phyloP scores from a whole-genome alignment of 2,797 vertebrate species.

The Protonibea diacanthus region DNA sequence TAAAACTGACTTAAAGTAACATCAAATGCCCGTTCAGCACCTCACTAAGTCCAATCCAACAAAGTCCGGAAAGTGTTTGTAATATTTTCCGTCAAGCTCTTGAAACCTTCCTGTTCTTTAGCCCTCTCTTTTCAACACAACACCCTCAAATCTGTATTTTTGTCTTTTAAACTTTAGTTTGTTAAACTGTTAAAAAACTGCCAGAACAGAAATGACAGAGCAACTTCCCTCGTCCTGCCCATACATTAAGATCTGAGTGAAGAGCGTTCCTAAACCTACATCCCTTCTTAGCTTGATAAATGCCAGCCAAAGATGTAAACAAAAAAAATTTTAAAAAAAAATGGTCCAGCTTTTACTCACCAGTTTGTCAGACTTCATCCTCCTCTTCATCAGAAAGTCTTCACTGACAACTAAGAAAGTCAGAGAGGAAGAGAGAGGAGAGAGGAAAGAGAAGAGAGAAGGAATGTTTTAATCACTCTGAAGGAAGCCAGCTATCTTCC shows the following conservation, averaged over 20 bases:
- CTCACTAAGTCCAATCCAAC: conserved; percentile 3
- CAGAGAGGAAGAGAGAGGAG: conserved; percentile 41
- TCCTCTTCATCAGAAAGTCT: conserved; percentile 67
- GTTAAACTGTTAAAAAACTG: neutral
- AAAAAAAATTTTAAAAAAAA: neutral
- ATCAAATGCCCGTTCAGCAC: neutral
- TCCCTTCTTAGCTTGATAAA: conserved; percentile 32
- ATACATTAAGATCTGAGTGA: conserved; percentile 4
- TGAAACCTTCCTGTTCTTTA: conserved; percentile 12
- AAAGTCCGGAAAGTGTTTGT: conserved; percentile 19
- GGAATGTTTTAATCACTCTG: conserved; percentile 79
- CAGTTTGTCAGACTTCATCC: conserved; percentile 59
- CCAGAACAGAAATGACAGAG: neutral
- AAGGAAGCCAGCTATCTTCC: conserved; percentile 72
- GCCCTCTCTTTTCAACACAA: neutral
- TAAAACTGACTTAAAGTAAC: neutral
- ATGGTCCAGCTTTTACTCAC: conserved; percentile 64
- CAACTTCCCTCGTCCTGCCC: neutral
- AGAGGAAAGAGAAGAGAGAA: conserved; percentile 57
- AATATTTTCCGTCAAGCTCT: conserved; percentile 26
- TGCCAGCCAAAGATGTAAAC: conserved; percentile 11
- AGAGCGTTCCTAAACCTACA: neutral
- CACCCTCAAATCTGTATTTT: neutral
- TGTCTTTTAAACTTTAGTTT: neutral
- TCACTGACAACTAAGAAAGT: conserved; percentile 50